phyloP scores from a whole-genome alignment of 2,888 invertebrate species.

The Muschampia plurimacula region DNA sequence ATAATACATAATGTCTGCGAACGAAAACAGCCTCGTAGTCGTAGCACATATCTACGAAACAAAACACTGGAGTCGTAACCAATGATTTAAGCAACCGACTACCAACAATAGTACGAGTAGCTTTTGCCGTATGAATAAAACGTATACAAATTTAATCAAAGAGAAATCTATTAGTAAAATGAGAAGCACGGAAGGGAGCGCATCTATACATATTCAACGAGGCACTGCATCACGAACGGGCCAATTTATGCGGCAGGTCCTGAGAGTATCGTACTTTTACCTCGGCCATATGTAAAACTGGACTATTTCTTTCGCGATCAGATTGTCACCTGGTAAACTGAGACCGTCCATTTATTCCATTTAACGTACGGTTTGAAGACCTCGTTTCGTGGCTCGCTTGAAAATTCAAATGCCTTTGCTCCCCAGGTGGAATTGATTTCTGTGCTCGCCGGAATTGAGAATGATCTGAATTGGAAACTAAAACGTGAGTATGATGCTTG shows the following conservation, averaged over 20 bases:
- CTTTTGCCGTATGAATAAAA: constrained; percentile 80
- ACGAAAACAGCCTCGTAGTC: constrained; percentile 18
- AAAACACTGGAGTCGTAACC: constrained; percentile 61
- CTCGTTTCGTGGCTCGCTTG: constrained; percentile 52
- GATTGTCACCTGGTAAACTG: constrained; percentile 72
- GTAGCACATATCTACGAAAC: constrained; percentile 41
- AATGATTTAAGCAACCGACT: constrained; percentile 71
- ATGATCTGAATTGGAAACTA: constrained; percentile 39
- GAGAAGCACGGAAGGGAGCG: constrained; percentile 85
- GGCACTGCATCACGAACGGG: constrained; percentile 84
- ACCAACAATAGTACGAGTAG: constrained; percentile 80
- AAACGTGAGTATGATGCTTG: constrained; percentile 37
- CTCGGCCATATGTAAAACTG: constrained; percentile 82
- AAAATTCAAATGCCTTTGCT: constrained; percentile 42
- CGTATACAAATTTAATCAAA: constrained; percentile 86
- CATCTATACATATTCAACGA: constrained; percentile 86
- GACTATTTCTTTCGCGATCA: constrained; percentile 77
- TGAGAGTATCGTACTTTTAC: constrained; percentile 82
- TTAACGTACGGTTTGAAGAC: constrained; percentile 50
- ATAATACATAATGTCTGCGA: constrained; percentile 9
- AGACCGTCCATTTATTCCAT: constrained; percentile 56
- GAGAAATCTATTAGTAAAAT: constrained; percentile 86
- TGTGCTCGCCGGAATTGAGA: constrained; percentile 34
- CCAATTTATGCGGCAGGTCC: constrained; percentile 82
- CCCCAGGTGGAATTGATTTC: constrained; percentile 38